Conservation (phyloP, 2,797 vertebrate genomes). For the Scolopax bukidnonensis region DNA sequence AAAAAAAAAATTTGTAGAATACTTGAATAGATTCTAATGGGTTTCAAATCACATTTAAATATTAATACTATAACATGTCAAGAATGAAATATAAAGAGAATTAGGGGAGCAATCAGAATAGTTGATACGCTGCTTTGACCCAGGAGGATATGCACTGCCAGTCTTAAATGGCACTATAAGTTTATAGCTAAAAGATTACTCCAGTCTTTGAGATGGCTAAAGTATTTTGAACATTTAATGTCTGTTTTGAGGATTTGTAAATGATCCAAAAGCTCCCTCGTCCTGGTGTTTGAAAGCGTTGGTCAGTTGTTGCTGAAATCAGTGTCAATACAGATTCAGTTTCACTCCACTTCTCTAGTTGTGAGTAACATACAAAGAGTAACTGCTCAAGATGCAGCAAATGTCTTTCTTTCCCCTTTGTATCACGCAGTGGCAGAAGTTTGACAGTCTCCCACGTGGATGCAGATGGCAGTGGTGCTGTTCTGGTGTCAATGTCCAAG, state of each 20-base stretch:
- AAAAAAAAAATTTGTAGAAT: not conserved
- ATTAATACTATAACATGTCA: not conserved
- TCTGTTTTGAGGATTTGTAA: not conserved
- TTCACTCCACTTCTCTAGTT: not conserved
- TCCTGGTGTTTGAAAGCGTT: not conserved
- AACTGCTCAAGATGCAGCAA: not conserved
- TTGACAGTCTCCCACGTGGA: not conserved
- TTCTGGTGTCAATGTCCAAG: not conserved
- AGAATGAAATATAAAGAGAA: not conserved
- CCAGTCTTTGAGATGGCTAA: not conserved
- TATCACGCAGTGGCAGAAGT: not conserved
- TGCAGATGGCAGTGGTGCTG: not conserved
- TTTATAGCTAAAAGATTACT: not conserved
- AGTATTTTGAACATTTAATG: not conserved
- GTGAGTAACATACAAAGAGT: not conserved
- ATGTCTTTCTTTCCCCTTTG: not conserved
- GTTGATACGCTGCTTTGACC: not conserved
- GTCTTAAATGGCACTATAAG: not conserved
- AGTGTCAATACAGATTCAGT: not conserved
- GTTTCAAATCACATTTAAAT: not conserved
- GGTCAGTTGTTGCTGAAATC: not conserved
- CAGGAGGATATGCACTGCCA: not conserved
- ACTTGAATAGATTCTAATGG: not conserved
- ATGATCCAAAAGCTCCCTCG: not conserved
- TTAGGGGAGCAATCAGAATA: not conserved